A percentile compares a stretch with the other conserved stretches of the same genome.
Conservation (phyloP, 2,797 vertebrate species). For the Apogon hyalosoma region DNA sequence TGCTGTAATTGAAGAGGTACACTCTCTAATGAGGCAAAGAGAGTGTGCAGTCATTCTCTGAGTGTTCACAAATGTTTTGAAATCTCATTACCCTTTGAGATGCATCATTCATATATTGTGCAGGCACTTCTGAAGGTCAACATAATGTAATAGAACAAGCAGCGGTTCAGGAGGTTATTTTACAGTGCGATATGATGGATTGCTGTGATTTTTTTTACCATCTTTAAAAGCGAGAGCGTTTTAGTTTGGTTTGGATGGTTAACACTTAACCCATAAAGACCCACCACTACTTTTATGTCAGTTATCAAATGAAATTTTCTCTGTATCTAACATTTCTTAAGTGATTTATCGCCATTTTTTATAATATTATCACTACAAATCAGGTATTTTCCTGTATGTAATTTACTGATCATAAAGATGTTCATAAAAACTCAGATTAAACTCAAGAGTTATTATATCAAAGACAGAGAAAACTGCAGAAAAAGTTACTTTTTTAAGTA, state of each 20-base stretch:
- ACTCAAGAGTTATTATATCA: no score
- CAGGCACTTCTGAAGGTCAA: conserved; percentile 53
- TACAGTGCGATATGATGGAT: conserved; percentile 5
- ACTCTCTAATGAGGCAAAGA: conserved; percentile 54
- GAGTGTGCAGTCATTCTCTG: conserved; percentile 44
- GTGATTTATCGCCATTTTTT: no score
- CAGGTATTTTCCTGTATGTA: no score
- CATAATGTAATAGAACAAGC: conserved; percentile 26
- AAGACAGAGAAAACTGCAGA: no score
- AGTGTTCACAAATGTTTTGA: conserved; percentile 55
- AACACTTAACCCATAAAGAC: not conserved
- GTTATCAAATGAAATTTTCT: no score
- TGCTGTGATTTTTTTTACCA: conserved; percentile 5
- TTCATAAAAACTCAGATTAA: no score
- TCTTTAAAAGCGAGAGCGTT: not conserved
- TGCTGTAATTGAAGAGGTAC: conserved; percentile 61
- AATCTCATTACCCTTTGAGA: conserved; percentile 65
- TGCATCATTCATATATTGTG: conserved; percentile 46
- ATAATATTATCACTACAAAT: no score
- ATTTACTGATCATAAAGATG: no score
- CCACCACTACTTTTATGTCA: no score
- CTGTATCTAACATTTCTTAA: no score
- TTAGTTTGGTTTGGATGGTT: conserved; percentile 6
- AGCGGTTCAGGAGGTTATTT: conserved; percentile 30
- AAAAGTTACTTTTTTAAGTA: no score